These are phyloP conservation scores for Parochlus steinenii DNA, from an alignment of 2,888 invertebrate genomes.

Conservation along the genomic window DNA sequence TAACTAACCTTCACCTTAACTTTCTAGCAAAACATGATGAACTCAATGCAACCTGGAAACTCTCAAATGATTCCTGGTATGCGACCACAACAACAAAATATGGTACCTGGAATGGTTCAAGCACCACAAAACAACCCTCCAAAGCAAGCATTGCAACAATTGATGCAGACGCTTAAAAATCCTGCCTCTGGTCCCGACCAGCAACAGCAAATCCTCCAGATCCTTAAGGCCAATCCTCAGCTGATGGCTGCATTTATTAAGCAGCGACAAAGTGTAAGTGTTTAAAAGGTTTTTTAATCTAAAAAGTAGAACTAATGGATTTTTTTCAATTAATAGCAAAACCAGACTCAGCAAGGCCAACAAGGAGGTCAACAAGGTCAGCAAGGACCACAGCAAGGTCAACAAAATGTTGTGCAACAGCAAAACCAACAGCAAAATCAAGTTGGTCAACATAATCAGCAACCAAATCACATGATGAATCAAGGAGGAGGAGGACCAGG, in stretches of 20 bases:
- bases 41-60: constrained; percentile 23
- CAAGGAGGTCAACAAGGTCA: constrained; percentile 36
- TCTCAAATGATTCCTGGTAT: constrained; percentile 20
- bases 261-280: constrained; percentile 40
- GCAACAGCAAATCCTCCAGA: constrained; percentile 74
- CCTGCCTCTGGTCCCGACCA: constrained; percentile 75
- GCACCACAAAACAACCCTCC: constrained; percentile 28
- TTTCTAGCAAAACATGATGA: constrained; percentile 23
- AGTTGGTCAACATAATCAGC: constrained; percentile 21
- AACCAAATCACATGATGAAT: constrained; percentile 19
- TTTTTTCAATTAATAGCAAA: constrained; percentile 39
- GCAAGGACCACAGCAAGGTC: constrained; percentile 32
- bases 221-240: constrained; percentile 85
- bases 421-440: constrained; percentile 18
- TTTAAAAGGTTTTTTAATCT: too few species aligned
- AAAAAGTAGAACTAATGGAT: too few species aligned
- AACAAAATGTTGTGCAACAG: too few species aligned
- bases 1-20: constrained; percentile 9
- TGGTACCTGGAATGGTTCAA: constrained; percentile 16
- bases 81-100: constrained; percentile 12
- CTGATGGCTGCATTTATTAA: constrained; percentile 92
- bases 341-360: constrained; percentile 36
- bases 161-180: constrained; percentile 78
- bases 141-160: constrained; percentile 60
- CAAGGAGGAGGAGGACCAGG: constrained; percentile 18